Evolutionary conservation across 2,113 vertebrate genomes (phyloP), one percentile per base, ranked within the genome.

Genomic region (Sclerurus mexicanus): DNA sequence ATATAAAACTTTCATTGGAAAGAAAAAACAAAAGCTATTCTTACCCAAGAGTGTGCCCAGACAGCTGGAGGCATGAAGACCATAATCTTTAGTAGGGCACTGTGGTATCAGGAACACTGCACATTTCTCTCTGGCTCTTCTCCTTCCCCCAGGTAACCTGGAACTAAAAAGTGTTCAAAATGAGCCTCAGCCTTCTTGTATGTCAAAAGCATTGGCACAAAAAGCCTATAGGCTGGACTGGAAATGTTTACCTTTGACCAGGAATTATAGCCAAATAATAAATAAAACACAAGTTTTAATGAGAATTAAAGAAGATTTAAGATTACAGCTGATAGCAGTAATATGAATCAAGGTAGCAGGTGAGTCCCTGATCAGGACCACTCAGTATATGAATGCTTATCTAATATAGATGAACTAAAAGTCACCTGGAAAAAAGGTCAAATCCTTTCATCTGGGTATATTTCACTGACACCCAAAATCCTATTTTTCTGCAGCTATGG

Each of bases 11-110:
- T 47, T 28, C 7, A n/a, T 49, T 35, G 55, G 68, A 1, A 58
- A 89, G 82, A 17, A 12, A 1, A 1, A 0, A 1, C 6, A 6
- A 22, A 76, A n/a, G 9, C 55, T 60, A 25, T 42, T 63, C 55
- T 77, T 80, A 46, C 37, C 46, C 30, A 91, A 55, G 18, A 75
- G 33, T 23, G 27, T 37, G 6, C 24, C 11, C 25, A 37, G 33
- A 53, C 14, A 12, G 27, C 30, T 69, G 42, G 17, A 80, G 35
- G 22, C 35, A 75, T 30, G 40, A 83, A 76, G 40, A 72, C 52
- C 28, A 7, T 25, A 40, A 49, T 58, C 12, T 68, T 64, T 77
- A 76, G 24, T 18, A 42, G n/a, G 21, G 14, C 21, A 49, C 40
- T 62, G 37, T 47, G 67, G 10, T 39, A 46, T 37, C 37, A 49